Conservation (phyloP, 2,797 vertebrate genomes). For the Dallia pectoralis region DNA sequence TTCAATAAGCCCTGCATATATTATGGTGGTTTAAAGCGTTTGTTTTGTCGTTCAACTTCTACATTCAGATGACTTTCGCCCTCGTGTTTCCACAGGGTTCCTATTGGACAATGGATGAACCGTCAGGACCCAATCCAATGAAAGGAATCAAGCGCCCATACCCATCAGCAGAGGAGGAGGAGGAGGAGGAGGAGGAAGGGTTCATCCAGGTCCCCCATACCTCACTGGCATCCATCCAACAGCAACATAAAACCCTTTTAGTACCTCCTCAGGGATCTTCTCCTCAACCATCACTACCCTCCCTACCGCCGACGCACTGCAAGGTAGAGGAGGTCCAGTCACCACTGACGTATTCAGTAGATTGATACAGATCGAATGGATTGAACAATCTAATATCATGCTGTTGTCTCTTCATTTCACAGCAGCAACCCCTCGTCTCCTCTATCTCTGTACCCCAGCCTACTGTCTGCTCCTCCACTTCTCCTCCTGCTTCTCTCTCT, state of each 20-base stretch:
- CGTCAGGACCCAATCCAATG: conserved; percentile 60
- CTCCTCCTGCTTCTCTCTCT: neutral
- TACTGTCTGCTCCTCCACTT: neutral
- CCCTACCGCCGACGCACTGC: conserved; percentile 67
- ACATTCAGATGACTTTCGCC: neutral
- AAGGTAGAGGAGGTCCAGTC: conserved; percentile 61
- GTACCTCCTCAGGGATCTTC: conserved; percentile 22
- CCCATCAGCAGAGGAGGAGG: conserved; percentile 57
- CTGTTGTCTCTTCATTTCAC: conserved; percentile 33
- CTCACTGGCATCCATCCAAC: conserved; percentile 40
- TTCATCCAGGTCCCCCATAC: conserved; percentile 42
- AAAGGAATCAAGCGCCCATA: conserved; percentile 73
- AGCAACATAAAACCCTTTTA: conserved; percentile 25
- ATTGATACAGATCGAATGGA: neutral
- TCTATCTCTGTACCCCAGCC: conserved; percentile 35
- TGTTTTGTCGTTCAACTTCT: neutral
- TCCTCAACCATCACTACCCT: conserved; percentile 39
- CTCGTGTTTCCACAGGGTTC: conserved; percentile 81
- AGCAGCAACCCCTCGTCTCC: conserved; percentile 51
- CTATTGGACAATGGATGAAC: conserved; percentile 98
- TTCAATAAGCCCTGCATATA: neutral
- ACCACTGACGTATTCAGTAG: neutral
- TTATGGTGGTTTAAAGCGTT: neutral
- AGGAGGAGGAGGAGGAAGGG: conserved; percentile 18
- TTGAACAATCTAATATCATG: conserved; percentile 14